A percentile compares a stretch with the other conserved stretches of the same genome.
Conservation (phyloP, 2,797 vertebrate species). For the Rachycentron canadum region DNA sequence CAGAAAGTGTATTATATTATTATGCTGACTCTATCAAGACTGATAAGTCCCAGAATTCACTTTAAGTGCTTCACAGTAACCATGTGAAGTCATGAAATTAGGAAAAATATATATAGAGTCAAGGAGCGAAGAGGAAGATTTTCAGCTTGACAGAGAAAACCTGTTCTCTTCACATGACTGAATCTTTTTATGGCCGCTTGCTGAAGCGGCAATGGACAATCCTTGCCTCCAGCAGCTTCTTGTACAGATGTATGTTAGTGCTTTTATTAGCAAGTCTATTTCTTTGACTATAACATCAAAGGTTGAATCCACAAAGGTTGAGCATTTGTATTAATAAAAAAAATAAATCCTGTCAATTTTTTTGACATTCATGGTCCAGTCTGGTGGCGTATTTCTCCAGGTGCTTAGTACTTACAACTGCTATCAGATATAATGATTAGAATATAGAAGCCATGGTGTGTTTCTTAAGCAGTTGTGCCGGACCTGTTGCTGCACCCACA, state of each 20-base stretch:
- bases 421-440: neutral
- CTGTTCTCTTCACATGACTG: slow-evolving; percentile 42
- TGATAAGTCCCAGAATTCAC: neutral
- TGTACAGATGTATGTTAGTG: neutral
- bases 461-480: no score
- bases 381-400: neutral
- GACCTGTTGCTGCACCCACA: no score
- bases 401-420: neutral
- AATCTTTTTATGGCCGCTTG: slow-evolving; percentile 44
- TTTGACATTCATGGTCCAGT: neutral
- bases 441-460: no score
- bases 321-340: neutral
- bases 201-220: slow-evolving; percentile 25
- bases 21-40: neutral
- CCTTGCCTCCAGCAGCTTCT: slow-evolving; percentile 45
- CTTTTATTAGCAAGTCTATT: neutral
- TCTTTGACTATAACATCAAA: neutral
- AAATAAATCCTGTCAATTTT: neutral
- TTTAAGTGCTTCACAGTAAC: neutral
- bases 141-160: slow-evolving; percentile 21
- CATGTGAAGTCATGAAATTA: neutral
- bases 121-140: slow-evolving; percentile 14
- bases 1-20: neutral
- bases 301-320: neutral
- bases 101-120: neutral